These are phyloP conservation scores for Clostera curtula DNA, from an alignment of 2,888 invertebrate species.

Conservation along the genomic window DNA sequence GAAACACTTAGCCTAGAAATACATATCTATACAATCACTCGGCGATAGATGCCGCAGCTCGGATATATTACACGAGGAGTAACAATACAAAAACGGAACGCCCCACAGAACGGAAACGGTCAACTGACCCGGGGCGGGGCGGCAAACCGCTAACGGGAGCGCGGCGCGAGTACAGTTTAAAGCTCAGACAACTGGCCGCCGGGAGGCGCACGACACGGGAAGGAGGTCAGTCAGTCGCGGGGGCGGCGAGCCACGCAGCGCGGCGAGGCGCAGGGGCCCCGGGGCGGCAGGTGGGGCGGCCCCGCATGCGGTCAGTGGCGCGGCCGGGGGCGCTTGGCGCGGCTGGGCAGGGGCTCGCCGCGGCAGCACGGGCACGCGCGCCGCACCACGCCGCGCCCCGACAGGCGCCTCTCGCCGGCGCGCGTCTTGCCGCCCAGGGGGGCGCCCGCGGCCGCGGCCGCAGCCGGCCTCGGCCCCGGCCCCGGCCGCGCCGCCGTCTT, in stretches of 20 bases:
- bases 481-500: conserved; percentile 37
- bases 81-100: conserved; percentile 40
- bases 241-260: neutral
- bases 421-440: conserved; percentile 58
- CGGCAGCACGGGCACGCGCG: conserved; percentile 78
- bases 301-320: no score
- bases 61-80: conserved; percentile 53
- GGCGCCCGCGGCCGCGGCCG: conserved; percentile 42
- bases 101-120: no score
- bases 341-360: conserved; percentile 70
- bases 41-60: no score
- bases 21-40: conserved; percentile 45
- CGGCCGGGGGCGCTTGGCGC: conserved; percentile 64
- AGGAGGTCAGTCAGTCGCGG: no score
- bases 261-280: neutral
- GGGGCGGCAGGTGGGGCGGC: conserved; percentile 17
- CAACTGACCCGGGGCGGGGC: no score
- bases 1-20: conserved; percentile 61
- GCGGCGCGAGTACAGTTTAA: no score
- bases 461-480: conserved; percentile 2
- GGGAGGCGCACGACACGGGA: no score
- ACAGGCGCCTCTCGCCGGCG: conserved; percentile 53
- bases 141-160: no score
- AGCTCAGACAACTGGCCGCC: no score
- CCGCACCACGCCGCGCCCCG: conserved; percentile 73